phyloP scores from a whole-genome alignment of 2,113 vertebrate species.

The Emydocephalus ijimae region DNA sequence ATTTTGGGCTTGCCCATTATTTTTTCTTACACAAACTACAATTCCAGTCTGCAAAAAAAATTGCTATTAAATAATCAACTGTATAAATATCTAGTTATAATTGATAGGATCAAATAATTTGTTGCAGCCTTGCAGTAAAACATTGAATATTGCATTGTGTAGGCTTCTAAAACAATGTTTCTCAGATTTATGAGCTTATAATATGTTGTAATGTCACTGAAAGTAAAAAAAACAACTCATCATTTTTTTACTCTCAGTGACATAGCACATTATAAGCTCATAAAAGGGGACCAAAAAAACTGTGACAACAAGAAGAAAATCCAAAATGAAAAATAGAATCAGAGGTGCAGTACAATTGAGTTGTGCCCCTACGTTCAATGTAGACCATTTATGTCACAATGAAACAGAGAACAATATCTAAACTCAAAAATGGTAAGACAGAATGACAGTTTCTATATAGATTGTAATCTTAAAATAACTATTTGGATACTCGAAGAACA shows the following conservation, averaged over 20 bases:
- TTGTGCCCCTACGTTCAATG: conserved; percentile 17
- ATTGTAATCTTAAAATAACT: not conserved
- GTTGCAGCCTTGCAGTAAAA: conserved; percentile 33
- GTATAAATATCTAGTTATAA: conserved; percentile 47
- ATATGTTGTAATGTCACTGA: conserved; percentile 12
- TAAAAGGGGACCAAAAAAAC: not conserved
- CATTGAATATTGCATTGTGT: conserved; percentile 17
- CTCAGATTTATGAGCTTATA: conserved; percentile 46
- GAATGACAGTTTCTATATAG: no score
- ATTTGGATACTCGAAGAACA: conserved; percentile 20
- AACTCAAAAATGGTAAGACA: not conserved
- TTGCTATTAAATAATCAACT: conserved; percentile 49
- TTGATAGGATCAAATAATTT: conserved; percentile 44
- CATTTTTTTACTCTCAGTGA: no score
- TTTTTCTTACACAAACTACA: conserved; percentile 13
- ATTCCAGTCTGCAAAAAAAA: conserved; percentile 38
- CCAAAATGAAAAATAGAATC: conserved; percentile 19
- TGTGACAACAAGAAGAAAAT: conserved; percentile 33
- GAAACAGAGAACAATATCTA: conserved; percentile 36
- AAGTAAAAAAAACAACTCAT: conserved; percentile 16
- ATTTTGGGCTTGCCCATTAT: not conserved
- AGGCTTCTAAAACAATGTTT: conserved; percentile 34
- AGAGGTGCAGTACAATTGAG: conserved; percentile 18
- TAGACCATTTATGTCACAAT: not conserved
- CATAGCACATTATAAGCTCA: no score